A percentile compares a stretch with the other conserved stretches of the same genome.
These are phyloP conservation scores for Caenorhabditis tropicalis DNA, from an alignment of 1,140 invertebrate species.

Conservation along the genomic window DNA sequence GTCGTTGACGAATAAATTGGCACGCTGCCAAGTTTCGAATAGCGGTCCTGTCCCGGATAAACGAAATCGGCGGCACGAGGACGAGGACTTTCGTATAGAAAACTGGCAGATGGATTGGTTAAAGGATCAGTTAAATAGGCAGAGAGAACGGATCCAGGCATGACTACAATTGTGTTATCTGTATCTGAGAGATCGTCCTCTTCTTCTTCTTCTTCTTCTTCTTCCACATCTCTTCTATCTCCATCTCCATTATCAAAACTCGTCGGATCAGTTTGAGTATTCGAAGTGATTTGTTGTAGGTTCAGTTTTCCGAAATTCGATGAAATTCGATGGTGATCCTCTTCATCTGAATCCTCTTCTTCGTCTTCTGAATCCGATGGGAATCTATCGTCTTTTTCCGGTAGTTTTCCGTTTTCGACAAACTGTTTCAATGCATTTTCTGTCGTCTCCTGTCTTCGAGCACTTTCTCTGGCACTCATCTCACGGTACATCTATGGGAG, in stretches of 20 bases:
- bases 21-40: constrained; percentile 23
- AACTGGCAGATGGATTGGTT: constrained; percentile 46
- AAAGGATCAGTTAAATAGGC: constrained; percentile 48
- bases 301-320: no score
- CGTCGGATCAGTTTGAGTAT: not conserved
- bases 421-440: not conserved
- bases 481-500: constrained; percentile 21
- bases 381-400: not conserved
- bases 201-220: constrained; percentile 46
- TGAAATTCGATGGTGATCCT: not conserved
- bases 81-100: constrained; percentile 38
- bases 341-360: constrained; percentile 16
- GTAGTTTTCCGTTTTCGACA: not conserved
- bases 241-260: not conserved
- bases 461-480: constrained; percentile 17
- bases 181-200: constrained; percentile 39
- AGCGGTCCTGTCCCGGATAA: constrained; percentile 22
- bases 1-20: constrained; percentile 58
- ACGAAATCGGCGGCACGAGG: constrained; percentile 51
- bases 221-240: not conserved
- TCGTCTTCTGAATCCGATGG: constrained; percentile 24
- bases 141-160: constrained; percentile 46
- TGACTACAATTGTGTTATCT: not conserved
- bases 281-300: not conserved
- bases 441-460: not conserved